phyloP scores from a whole-genome alignment of 2,888 invertebrate species.

The Rhagium mordax region DNA sequence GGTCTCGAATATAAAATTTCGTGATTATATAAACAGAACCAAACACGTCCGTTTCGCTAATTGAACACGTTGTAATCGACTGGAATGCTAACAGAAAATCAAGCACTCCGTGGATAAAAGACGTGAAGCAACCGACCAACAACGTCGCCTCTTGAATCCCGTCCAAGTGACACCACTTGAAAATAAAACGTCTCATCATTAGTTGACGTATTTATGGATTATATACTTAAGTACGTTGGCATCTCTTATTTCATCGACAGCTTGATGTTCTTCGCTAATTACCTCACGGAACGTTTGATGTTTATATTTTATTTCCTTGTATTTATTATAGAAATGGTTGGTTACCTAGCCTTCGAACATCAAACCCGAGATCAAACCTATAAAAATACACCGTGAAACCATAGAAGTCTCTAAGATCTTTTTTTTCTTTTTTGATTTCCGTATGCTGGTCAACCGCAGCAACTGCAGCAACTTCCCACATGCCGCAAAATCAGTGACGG shows the following conservation, averaged over 20 bases:
- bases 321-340: not conserved
- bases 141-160: conserved; percentile 54
- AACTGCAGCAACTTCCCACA: no score
- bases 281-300: conserved; percentile 43
- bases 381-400: no score
- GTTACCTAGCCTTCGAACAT: not conserved
- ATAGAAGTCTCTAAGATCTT: no score
- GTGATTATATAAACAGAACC: conserved; percentile 54
- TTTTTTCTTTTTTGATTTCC: no score
- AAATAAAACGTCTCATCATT: conserved; percentile 61
- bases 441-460: no score
- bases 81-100: conserved; percentile 47
- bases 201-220: conserved; percentile 59
- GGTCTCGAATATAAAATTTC: conserved; percentile 50
- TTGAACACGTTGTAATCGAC: conserved; percentile 55
- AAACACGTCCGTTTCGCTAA: conserved; percentile 56
- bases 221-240: conserved; percentile 49
- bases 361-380: no score
- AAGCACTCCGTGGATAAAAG: conserved; percentile 43
- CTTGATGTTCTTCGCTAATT: conserved; percentile 41
- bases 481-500: no score
- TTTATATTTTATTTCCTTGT: conserved; percentile 33
- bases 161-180: conserved; percentile 59
- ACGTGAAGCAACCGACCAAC: conserved; percentile 47
- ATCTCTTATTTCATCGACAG: conserved; percentile 45